phyloP scores from a whole-genome alignment of 2,797 vertebrate genomes.

The Steatocranus sp. region DNA sequence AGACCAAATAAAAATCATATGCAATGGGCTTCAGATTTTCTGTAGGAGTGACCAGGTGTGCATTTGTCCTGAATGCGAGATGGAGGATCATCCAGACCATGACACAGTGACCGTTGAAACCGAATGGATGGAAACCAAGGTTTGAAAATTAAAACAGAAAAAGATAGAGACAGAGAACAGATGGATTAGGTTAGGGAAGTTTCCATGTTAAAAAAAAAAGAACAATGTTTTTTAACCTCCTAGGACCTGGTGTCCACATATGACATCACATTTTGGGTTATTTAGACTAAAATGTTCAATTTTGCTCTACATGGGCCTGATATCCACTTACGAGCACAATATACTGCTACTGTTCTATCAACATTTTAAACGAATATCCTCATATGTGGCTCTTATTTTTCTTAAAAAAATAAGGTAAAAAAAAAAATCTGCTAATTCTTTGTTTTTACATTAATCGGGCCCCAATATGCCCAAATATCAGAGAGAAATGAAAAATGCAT shows the following conservation, averaged over 20 bases:
- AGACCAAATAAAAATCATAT: neutral
- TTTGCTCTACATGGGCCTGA: neutral
- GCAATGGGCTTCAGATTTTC: conserved; percentile 47
- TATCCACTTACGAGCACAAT: neutral
- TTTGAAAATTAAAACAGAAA: neutral
- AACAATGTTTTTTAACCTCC: neutral
- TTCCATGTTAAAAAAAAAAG: neutral
- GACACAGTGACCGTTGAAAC: conserved; percentile 53
- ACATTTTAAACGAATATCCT: too few relatives aligned
- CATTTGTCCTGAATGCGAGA: conserved; percentile 62
- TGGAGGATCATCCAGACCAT: conserved; percentile 52
- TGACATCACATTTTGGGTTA: neutral
- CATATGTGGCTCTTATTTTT: neutral
- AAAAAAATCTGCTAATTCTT: neutral
- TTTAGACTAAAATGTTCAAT: neutral
- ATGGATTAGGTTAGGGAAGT: neutral
- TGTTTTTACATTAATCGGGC: neutral
- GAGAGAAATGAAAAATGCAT: neutral
- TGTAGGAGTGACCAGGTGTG: conserved; percentile 60
- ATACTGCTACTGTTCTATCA: too few relatives aligned
- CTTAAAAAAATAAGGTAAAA: neutral
- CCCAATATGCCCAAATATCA: neutral
- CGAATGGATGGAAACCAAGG: conserved; percentile 66
- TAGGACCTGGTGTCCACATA: neutral
- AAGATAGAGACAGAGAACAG: neutral